A percentile compares a stretch with the other conserved stretches of the same genome.
These are phyloP conservation scores for Scrobipalpa costella DNA, from an alignment of 2,888 invertebrate genomes.

Conservation along the genomic window DNA sequence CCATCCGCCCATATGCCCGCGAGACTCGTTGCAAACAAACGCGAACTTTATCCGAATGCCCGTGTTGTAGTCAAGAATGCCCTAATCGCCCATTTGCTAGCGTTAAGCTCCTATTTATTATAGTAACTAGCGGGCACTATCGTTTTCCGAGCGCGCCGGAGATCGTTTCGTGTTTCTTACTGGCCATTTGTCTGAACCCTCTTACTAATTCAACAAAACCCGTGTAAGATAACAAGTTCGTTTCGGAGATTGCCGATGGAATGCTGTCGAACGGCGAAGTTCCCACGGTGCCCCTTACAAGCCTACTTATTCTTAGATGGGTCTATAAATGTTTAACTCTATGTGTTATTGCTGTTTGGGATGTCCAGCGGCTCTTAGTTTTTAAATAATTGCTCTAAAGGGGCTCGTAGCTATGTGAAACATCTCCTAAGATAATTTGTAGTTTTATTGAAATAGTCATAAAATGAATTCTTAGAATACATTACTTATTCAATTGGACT, in stretches of 20 bases:
- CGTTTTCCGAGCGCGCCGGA: conserved; percentile 62
- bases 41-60: conserved; percentile 73
- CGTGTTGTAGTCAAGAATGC: conserved; percentile 72
- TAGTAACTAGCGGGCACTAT: conserved; percentile 74
- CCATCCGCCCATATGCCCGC: conserved; percentile 59
- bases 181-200: conserved; percentile 67
- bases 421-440: too few species aligned
- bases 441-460: too few species aligned
- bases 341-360: conserved; percentile 10
- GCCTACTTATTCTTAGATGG: conserved; percentile 23
- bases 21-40: conserved; percentile 68
- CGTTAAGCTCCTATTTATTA: conserved; percentile 72
- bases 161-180: conserved; percentile 66
- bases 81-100: conserved; percentile 72
- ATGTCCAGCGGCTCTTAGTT: too few species aligned
- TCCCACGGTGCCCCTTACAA: conserved; percentile 29
- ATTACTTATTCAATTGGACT: neutral
- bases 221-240: conserved; percentile 63
- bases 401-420: neutral
- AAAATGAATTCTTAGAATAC: neutral
- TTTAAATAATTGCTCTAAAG: too few species aligned
- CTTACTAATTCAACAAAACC: conserved; percentile 74
- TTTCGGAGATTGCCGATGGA: conserved; percentile 57
- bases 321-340: conserved; percentile 23
- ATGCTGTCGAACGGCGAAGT: conserved; percentile 28